Evolutionary conservation across 92 coral and sea anemone genomes (phyloP), one percentile per base, ranked within the genome.

Genomic region (Siderastrea radians): DNA sequence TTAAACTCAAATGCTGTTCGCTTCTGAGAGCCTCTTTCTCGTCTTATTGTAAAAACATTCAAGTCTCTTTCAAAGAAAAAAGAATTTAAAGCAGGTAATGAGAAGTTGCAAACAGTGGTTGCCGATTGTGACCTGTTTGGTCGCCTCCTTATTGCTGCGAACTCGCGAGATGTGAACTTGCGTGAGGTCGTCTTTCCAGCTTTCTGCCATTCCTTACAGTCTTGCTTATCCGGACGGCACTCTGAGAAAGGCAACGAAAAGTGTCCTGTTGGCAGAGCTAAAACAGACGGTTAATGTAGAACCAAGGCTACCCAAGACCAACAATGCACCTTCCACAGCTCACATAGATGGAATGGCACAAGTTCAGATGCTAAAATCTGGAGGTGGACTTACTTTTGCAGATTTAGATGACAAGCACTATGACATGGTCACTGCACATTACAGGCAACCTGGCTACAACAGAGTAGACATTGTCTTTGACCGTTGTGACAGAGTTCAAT

Each of bases 141-240:
- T 2, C 74, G 68, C 7, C 88, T 75, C 75, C 49, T 84, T 50
- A 71, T 84, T 49, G 88, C 88, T 75, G 63, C 88, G 12, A 74
- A 75, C 6, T 68, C 81, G 62, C 61, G 88, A 69, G 77, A 75
- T 69, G 74, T 84, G 19, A 26, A 84, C 51, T 84, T 84, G 66
- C 16, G 65, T 1, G 88, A 84, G 44, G 64, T 84, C 48, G 61
- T 74, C 49, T 70, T 84, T 74, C n/a, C 82, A 84, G 54, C 74
- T 84, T 8, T 62, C 81, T 3, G 2, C 82, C 15, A 82, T 84
- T 26, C 88, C 88, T 75, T 75, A 47, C 44, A 13, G 74, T 9
- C 61, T 86, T 44, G 83, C 84, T 53, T 79, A 77, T 57, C 11
- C 78, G 46, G 84, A 77, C 68, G 90, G 90, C 60, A 51, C 84